Conservation (phyloP, 2,797 vertebrate species). For the Hapalemur alaotrensis region DNA sequence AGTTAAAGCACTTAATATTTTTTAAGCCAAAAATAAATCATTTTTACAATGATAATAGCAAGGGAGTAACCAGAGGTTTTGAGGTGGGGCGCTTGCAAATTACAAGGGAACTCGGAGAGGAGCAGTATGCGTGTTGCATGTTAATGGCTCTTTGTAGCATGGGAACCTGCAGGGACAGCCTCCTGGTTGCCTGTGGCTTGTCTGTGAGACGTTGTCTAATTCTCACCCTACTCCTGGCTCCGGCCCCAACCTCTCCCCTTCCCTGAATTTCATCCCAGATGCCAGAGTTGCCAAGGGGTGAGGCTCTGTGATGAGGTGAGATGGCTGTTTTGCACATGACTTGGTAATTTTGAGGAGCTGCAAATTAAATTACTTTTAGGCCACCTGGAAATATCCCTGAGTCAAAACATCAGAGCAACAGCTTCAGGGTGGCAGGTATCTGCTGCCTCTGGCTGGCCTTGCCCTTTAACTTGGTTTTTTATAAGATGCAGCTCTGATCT, state of each 20-base stretch:
- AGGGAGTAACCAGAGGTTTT: neutral
- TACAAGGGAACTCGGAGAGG: neutral
- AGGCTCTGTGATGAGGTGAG: neutral
- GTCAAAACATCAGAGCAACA: conserved; percentile 25
- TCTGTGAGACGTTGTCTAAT: neutral
- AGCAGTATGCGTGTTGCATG: neutral
- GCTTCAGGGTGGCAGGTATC: neutral
- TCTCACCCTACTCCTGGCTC: neutral
- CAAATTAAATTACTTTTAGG: conserved; percentile 57
- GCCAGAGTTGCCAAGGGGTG: neutral
- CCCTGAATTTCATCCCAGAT: neutral
- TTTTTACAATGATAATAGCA: neutral
- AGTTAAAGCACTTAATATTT: neutral
- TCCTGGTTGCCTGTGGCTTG: neutral
- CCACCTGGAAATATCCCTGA: conserved; percentile 30
- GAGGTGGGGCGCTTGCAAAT: neutral
- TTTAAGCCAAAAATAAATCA: neutral
- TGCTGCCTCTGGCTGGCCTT: neutral
- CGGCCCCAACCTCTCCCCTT: neutral
- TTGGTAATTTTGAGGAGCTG: conserved; percentile 43
- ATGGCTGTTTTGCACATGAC: conserved; percentile 14
- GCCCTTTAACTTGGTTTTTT: neutral
- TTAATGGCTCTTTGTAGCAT: neutral
- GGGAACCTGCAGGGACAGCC: neutral
- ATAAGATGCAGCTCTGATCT: neutral